A percentile compares a stretch with the other conserved stretches of the same genome.
These are phyloP conservation scores for Euzetes globulus DNA, from an alignment of 2,888 invertebrate species.

Conservation along the genomic window DNA sequence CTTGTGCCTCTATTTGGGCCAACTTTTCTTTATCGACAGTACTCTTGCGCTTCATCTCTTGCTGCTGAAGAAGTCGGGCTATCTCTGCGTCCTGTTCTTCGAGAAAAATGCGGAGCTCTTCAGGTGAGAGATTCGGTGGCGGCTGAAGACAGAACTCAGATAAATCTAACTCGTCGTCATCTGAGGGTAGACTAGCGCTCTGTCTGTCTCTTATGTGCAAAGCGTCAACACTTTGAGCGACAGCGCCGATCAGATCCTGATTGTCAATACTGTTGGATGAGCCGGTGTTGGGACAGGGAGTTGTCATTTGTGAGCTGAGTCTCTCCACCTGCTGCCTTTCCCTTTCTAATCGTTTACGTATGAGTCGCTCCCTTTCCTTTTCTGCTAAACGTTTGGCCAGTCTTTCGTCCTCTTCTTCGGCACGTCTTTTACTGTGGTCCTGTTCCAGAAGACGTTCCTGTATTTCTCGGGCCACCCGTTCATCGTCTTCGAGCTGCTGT, in stretches of 20 bases:
- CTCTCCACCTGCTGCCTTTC: slow-evolving; percentile 48
- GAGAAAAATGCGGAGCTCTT: slow-evolving; percentile 58
- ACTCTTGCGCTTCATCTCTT: slow-evolving; percentile 53
- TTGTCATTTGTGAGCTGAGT: slow-evolving; percentile 26
- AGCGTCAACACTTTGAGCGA: not conserved
- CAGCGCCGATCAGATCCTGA: not conserved
- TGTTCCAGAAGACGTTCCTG: slow-evolving; percentile 36
- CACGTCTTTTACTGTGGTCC: slow-evolving; percentile 21
- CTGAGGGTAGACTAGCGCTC: not conserved
- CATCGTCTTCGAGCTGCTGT: slow-evolving; percentile 54
- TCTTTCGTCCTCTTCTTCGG: slow-evolving; percentile 35
- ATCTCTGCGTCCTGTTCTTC: slow-evolving; percentile 67
- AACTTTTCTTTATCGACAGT: slow-evolving; percentile 35
- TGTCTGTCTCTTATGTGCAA: not conserved
- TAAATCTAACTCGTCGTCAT: slow-evolving; percentile 44
- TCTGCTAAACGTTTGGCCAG: slow-evolving; percentile 50
- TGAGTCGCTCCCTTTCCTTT: slow-evolving; percentile 51
- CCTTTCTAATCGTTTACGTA: slow-evolving; percentile 45
- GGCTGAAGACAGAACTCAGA: slow-evolving; percentile 49
- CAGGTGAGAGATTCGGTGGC: slow-evolving; percentile 48
- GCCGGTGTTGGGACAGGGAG: not conserved
- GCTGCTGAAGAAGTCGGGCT: slow-evolving; percentile 65
- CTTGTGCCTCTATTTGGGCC: slow-evolving; percentile 58
- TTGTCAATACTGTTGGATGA: not conserved
- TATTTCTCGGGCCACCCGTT: slow-evolving; percentile 40